Percentiles rank a stretch among this genome's conserved stretches.
Conservation (phyloP, 1,140 invertebrate species). For the Bombyx mori region DNA sequence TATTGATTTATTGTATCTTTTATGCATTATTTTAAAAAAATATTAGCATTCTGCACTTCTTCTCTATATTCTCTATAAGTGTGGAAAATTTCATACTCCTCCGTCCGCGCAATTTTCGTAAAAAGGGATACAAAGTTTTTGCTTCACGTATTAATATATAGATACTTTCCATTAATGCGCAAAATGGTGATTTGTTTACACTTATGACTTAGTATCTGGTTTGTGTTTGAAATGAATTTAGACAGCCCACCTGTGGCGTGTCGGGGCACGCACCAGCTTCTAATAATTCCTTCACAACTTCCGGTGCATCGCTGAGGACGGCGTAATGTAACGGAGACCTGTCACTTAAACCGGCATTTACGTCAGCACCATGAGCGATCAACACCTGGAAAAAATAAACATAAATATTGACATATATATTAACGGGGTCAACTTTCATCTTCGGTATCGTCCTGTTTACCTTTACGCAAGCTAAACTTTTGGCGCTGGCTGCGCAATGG, state of each 20-base stretch:
- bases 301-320: constrained; percentile 77
- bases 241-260: constrained; percentile 77
- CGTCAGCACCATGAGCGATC: constrained; percentile 77
- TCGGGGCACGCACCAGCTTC: constrained; percentile 81
- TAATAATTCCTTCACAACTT: constrained; percentile 79
- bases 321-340: constrained; percentile 82
- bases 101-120: no score
- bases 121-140: no score
- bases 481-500: constrained; percentile 81
- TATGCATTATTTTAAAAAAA: no score
- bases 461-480: constrained; percentile 70
- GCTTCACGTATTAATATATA: no score
- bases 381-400: constrained; percentile 72
- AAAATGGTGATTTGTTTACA: constrained; percentile 13
- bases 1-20: no score
- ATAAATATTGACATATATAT: constrained; percentile 6
- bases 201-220: constrained; percentile 14
- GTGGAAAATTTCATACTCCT: no score
- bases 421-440: constrained; percentile 13
- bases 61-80: no score
- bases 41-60: no score
- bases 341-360: constrained; percentile 80
- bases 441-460: constrained; percentile 29
- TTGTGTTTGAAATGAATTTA: constrained; percentile 11
- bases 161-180: background rate